Conservation (phyloP, 2,888 invertebrate genomes). For the Elegia similella region DNA sequence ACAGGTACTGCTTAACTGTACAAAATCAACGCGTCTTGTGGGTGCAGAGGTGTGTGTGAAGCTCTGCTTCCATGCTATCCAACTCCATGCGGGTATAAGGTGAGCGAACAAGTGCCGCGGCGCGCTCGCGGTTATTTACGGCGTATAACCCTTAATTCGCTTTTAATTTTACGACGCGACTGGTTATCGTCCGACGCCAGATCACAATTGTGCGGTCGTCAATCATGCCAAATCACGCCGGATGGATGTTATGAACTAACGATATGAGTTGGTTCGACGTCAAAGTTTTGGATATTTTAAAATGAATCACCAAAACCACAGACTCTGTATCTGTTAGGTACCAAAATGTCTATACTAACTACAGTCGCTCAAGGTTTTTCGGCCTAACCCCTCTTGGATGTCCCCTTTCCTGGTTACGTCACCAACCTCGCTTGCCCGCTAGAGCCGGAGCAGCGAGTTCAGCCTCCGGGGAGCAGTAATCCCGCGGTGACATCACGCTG, state of each 20-base stretch:
- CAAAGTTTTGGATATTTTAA: background rate
- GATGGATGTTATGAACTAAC: background rate
- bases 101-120: background rate
- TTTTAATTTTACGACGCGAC: background rate
- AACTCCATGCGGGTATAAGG: background rate
- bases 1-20: too few relatives aligned
- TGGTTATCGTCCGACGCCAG: background rate
- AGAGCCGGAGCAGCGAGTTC: background rate
- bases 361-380: background rate
- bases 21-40: too few relatives aligned
- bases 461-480: background rate
- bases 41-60: too few relatives aligned
- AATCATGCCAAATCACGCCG: background rate
- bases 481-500: background rate
- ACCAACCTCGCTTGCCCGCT: background rate
- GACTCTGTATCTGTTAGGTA: too few relatives aligned
- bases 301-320: background rate
- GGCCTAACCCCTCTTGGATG: background rate
- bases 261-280: background rate
- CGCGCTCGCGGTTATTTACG: background rate
- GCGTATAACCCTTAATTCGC: background rate
- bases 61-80: too few relatives aligned
- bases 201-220: background rate
- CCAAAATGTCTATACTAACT: too few relatives aligned
- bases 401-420: background rate